A percentile compares a stretch with the other conserved stretches of the same genome.
These are phyloP conservation scores for Pammene aurita DNA, from an alignment of 2,888 invertebrate species.

Conservation along the genomic window DNA sequence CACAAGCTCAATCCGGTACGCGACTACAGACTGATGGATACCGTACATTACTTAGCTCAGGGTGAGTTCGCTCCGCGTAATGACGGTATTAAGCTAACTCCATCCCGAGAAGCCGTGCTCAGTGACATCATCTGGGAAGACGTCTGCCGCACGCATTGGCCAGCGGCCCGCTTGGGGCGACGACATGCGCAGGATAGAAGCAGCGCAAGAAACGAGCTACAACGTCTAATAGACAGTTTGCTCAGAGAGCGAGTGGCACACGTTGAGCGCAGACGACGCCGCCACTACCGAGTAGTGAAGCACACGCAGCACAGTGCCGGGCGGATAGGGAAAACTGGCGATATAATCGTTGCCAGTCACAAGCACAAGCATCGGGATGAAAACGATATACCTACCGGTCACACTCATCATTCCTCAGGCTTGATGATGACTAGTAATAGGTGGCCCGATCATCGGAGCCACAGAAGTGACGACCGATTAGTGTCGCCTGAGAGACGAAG, in stretches of 20 bases:
- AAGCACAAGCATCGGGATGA: constrained; percentile 65
- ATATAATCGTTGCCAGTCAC: constrained; percentile 77
- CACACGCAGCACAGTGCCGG: constrained; percentile 68
- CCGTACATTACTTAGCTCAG: constrained; percentile 78
- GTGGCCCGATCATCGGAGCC: constrained; percentile 54
- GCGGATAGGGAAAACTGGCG: constrained; percentile 75
- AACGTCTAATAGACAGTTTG: constrained; percentile 72
- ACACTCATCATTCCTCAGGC: constrained; percentile 55
- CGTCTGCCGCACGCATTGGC: constrained; percentile 79
- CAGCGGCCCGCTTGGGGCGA: constrained; percentile 70
- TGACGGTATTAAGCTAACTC: constrained; percentile 77
- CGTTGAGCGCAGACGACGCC: constrained; percentile 71
- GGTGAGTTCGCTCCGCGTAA: constrained; percentile 79
- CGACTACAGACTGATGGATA: constrained; percentile 78
- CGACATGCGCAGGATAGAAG: constrained; percentile 63
- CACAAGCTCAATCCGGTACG: constrained; percentile 77
- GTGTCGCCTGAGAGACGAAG: constrained; percentile 53
- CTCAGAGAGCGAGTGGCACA: constrained; percentile 75
- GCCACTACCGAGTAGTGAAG: constrained; percentile 78
- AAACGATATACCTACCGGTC: constrained; percentile 58
- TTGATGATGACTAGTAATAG: constrained; percentile 54
- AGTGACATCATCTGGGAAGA: constrained; percentile 81
- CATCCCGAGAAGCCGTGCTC: constrained; percentile 76
- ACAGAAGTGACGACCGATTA: constrained; percentile 63
- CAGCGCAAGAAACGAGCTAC: constrained; percentile 68